Percentiles rank a stretch among this genome's conserved stretches.
Conservation (phyloP, 2,888 invertebrate species). For the Synanthedon andrenaeformis region DNA sequence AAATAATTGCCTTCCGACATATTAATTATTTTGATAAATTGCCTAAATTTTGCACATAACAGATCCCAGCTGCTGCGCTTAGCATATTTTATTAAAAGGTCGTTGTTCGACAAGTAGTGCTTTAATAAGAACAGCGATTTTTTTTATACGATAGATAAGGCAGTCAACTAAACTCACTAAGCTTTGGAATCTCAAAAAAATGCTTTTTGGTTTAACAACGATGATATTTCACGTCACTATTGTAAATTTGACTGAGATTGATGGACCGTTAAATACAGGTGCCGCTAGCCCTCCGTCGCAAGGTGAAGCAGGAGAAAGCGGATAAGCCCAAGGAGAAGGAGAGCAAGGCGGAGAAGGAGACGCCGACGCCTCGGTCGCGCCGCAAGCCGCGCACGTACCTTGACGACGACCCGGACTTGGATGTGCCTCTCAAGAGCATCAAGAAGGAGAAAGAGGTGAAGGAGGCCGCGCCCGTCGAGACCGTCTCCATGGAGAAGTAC, state of each 20-base stretch:
- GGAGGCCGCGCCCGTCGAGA: slow-evolving; percentile 46
- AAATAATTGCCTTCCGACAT: too few species aligned
- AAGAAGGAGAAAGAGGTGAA: slow-evolving; percentile 36
- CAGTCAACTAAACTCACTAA: too few species aligned
- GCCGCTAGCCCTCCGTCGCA: slow-evolving; percentile 49
- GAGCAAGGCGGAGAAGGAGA: slow-evolving; percentile 21
- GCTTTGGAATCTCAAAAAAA: too few species aligned
- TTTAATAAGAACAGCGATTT: too few species aligned
- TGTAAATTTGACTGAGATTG: background rate
- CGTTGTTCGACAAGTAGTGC: too few species aligned
- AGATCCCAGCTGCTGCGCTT: too few species aligned
- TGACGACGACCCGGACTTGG: slow-evolving; percentile 38
- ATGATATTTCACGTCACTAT: too few species aligned
- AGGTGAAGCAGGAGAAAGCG: slow-evolving; percentile 46
- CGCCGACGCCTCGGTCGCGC: slow-evolving; percentile 21
- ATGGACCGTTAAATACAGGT: slow-evolving; percentile 20
- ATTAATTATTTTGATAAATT: background rate
- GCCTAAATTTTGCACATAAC: too few species aligned
- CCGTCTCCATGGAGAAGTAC: slow-evolving; percentile 72
- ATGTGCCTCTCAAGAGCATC: slow-evolving; percentile 49
- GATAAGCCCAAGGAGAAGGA: slow-evolving; percentile 21
- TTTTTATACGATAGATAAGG: too few species aligned
- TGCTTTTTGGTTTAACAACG: too few species aligned
- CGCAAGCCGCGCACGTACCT: slow-evolving; percentile 43
- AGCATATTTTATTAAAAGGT: too few species aligned